These are phyloP conservation scores for Tetheella fluctuosa DNA, from an alignment of 2,888 invertebrate genomes.

Conservation along the genomic window DNA sequence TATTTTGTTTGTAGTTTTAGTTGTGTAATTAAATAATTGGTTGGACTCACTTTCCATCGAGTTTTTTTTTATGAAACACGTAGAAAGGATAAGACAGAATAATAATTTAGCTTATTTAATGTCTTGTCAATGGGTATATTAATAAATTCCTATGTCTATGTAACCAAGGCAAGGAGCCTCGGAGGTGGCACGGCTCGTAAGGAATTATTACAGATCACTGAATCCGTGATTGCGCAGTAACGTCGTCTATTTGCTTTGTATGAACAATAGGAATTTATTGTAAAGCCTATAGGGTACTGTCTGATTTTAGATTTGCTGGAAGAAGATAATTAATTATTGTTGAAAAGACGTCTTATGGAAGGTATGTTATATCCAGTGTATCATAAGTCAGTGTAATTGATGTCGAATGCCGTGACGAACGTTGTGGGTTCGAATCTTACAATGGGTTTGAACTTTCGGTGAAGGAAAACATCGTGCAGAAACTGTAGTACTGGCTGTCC, in stretches of 20 bases:
- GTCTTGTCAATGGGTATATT: neutral
- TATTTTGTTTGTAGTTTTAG: too few relatives aligned
- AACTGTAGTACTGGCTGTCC: too few relatives aligned
- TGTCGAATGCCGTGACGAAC: too few relatives aligned
- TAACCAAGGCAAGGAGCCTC: conserved; percentile 1
- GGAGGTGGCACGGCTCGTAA: conserved; percentile 3
- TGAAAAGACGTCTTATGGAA: neutral
- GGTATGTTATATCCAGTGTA: too few relatives aligned
- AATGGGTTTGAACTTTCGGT: too few relatives aligned
- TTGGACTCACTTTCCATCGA: too few relatives aligned
- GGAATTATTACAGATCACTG: conserved; percentile 20
- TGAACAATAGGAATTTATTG: conserved; percentile 13
- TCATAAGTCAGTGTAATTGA: too few relatives aligned
- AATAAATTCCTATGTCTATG: neutral
- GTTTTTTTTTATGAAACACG: too few relatives aligned
- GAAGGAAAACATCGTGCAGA: too few relatives aligned
- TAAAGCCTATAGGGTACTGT: neutral
- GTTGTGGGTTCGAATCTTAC: too few relatives aligned
- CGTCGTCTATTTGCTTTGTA: conserved; percentile 12
- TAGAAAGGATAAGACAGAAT: too few relatives aligned
- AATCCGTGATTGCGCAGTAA: conserved; percentile 15
- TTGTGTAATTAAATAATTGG: too few relatives aligned
- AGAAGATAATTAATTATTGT: conserved; percentile 16
- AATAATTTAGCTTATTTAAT: neutral
- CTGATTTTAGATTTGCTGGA: neutral